Evolutionary conservation across 37 sponge, comb jelly and placozoan species (phyloP), one percentile per base, ranked within the genome.

Genomic region (Amphimedon queenslandica): DNA sequence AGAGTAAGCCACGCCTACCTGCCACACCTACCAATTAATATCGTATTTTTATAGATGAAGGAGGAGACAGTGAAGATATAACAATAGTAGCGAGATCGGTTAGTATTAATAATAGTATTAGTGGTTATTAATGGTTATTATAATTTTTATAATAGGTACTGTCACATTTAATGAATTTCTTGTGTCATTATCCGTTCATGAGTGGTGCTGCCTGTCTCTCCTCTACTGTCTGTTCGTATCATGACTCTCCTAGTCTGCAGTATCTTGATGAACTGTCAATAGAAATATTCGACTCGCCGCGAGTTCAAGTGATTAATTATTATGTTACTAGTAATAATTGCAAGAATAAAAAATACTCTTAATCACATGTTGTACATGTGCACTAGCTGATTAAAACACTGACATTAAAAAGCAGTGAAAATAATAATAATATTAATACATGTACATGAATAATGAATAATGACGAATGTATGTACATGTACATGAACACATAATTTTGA

Each of bases 131-230:
- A 23, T 38, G n/a, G 1, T 70, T 70, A 30, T 28, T 20, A n/a
- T 66, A 29, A 29, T 4, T 1, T 39, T 34, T 73, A 20, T 56
- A 31, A 2, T 40, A 93, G 92, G 84, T 90, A 10, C 56, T 92
- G 30, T 64, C 82, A 35, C 93, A 87, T 35, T 57, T 90, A 64
- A 24, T 87, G 25, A 84, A 77, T 60, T 72, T 85, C 60, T 56
- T 85, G 16, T 86, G 92, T 10, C 96, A 95, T 67, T 95, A 82
- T 47, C 96, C 96, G 20, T 83, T 95, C 56, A 68, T 72, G 29
- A 74, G 86, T 61, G 96, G 96, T 1, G 72, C 93, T 5, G 85
- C 96, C 13, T 89, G 85, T 63, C n/a, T 92, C 58, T 57, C 60
- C 72, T 85, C 87, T 2, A 42, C 41, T 24, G 77, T 91, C 57